phyloP scores from a whole-genome alignment of 2,888 invertebrate genomes.

The Azorinus chamasolen region DNA sequence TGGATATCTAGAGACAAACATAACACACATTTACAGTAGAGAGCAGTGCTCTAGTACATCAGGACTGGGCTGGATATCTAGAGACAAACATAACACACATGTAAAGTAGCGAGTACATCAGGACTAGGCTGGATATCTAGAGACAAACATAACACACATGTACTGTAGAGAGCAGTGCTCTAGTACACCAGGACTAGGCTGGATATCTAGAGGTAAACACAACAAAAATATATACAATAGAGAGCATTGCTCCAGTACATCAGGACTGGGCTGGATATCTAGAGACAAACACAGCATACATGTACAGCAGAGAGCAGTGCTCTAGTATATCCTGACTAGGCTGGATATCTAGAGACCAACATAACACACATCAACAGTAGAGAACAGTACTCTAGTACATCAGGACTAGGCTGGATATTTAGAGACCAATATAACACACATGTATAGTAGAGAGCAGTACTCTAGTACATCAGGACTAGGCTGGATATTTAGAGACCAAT shows the following conservation, averaged over 20 bases:
- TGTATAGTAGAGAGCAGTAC: background rate
- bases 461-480: too few species aligned
- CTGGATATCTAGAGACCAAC: constrained; percentile 86
- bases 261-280: constrained; percentile 88
- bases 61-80: too few species aligned
- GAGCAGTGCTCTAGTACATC: too few species aligned
- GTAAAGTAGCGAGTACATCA: background rate
- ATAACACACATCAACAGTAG: background rate
- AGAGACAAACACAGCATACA: constrained; percentile 9
- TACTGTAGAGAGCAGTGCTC: too few species aligned
- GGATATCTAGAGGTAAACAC: too few species aligned
- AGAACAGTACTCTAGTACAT: constrained; percentile 92
- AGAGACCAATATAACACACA: constrained; percentile 9
- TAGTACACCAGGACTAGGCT: too few species aligned
- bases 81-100: background rate
- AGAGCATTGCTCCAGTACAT: constrained; percentile 92
- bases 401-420: constrained; percentile 88
- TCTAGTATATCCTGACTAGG: constrained; percentile 89
- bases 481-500: constrained; percentile 30
- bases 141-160: too few species aligned
- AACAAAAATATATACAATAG: too few species aligned
- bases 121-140: too few species aligned
- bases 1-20: constrained; percentile 86
- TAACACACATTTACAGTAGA: background rate
- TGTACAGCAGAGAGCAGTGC: constrained; percentile 89